Conservation (phyloP, 2,797 vertebrate species). For the Kryptopterus vitreolus region DNA sequence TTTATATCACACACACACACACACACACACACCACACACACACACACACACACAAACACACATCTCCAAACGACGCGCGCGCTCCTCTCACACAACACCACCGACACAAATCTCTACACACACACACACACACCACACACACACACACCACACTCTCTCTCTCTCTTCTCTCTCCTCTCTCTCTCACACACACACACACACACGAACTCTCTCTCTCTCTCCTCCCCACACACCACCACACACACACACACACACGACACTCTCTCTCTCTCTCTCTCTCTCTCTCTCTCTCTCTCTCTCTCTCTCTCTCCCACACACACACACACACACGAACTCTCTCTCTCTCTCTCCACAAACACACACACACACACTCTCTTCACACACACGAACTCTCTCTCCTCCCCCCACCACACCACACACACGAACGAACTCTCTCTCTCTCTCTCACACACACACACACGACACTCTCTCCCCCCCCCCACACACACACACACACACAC, state of each 20-base stretch:
- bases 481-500: too few species aligned
- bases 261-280: not conserved
- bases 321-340: too few species aligned
- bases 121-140: conserved; percentile 14
- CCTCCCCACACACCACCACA: too few species aligned
- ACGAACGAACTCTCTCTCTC: too few species aligned
- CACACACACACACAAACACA: conserved; percentile 20
- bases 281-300: not conserved
- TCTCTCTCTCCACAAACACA: not conserved
- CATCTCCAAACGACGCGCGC: too few species aligned
- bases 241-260: too few species aligned
- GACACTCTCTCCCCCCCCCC: too few species aligned
- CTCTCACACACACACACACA: too few species aligned
- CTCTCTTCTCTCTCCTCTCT: too few species aligned
- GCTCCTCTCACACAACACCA: not conserved
- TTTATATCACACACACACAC: not conserved
- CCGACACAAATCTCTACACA: not conserved
- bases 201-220: not conserved
- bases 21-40: not conserved
- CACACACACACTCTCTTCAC: too few species aligned
- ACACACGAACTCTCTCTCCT: too few species aligned
- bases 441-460: conserved; percentile 20
- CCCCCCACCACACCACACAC: not conserved
- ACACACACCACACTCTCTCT: not conserved
- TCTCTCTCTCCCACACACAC: too few species aligned